Conservation (phyloP, 2,888 invertebrate genomes). For the Venustoraphidia nigricollis region DNA sequence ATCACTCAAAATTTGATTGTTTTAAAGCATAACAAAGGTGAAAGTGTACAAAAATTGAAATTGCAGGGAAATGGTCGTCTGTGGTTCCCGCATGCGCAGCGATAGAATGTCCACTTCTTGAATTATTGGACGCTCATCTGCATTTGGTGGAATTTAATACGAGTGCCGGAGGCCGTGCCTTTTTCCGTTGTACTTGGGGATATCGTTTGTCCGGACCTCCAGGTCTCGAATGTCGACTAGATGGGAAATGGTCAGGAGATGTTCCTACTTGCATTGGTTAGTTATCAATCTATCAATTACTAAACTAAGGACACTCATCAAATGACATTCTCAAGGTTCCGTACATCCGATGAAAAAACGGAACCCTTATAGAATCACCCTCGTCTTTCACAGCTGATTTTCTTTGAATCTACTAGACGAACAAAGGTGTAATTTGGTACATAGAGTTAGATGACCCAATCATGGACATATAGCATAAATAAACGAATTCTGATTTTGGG, state of each 20-base stretch:
- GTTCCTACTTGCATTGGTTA: slow-evolving; percentile 63
- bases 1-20: neutral
- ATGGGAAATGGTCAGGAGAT: slow-evolving; percentile 65
- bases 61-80: slow-evolving; percentile 61
- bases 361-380: neutral
- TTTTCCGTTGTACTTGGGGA: slow-evolving; percentile 75
- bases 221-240: slow-evolving; percentile 62
- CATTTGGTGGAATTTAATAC: slow-evolving; percentile 65
- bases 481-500: too few species aligned
- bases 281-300: slow-evolving; percentile 15
- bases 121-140: slow-evolving; percentile 52
- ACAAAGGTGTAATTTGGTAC: too few species aligned
- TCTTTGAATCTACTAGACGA: too few species aligned
- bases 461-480: too few species aligned
- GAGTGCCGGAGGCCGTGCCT: slow-evolving; percentile 63
- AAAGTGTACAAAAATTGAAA: slow-evolving; percentile 6
- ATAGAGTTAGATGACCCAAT: too few species aligned
- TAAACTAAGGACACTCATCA: neutral
- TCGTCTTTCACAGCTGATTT: too few species aligned
- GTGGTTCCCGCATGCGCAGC: slow-evolving; percentile 56
- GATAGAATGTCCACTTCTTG: slow-evolving; percentile 61
- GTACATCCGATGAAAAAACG: too few species aligned
- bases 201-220: slow-evolving; percentile 61
- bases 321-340: slow-evolving; percentile 1
- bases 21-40: neutral